phyloP scores from a whole-genome alignment of 2,113 vertebrate species.

The Trachemys scripta region DNA sequence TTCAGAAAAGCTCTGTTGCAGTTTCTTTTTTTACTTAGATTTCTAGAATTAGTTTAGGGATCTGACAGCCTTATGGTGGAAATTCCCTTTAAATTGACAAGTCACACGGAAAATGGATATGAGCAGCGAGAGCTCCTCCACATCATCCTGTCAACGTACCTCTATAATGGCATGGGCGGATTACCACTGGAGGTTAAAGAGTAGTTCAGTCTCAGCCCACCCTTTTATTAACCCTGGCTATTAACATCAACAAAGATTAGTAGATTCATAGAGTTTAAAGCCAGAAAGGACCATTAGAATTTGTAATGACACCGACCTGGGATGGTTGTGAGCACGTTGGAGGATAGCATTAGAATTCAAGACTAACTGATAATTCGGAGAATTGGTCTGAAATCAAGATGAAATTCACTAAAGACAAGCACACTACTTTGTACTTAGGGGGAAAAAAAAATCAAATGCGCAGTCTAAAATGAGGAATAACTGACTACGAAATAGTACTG shows the following conservation, averaged over 20 bases:
- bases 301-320: neutral
- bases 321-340: no score
- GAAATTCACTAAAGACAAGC: neutral
- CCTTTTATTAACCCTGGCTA: neutral
- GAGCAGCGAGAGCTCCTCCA: neutral
- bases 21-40: neutral
- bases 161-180: neutral
- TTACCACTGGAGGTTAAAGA: neutral
- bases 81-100: neutral
- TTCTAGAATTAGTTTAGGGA: neutral
- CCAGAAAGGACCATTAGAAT: neutral
- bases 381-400: neutral
- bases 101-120: accelerated
- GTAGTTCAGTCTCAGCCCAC: neutral
- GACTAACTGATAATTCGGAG: neutral
- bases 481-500: neutral
- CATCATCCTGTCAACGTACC: neutral
- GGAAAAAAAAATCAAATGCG: neutral
- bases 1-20: neutral
- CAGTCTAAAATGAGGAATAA: neutral
- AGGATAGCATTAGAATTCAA: no score
- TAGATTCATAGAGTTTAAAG: neutral
- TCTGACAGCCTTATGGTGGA: neutral
- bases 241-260: neutral
- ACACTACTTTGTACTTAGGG: neutral